Conservation (phyloP, 2,113 vertebrate genomes). For the Psephotus haematonotus region DNA sequence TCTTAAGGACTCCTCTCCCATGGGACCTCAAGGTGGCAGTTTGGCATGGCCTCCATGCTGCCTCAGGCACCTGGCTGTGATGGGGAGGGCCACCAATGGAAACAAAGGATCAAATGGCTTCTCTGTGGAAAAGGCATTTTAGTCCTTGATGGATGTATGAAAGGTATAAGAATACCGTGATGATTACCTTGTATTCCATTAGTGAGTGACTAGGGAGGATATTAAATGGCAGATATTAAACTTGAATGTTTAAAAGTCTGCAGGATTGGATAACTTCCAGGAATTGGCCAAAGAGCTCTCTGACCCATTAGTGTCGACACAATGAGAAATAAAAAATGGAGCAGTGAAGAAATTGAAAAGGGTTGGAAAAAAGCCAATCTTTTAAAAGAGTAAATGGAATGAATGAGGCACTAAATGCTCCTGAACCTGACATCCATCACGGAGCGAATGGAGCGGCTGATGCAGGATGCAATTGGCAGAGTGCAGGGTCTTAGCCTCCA, state of each 20-base stretch:
- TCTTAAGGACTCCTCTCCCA: not conserved
- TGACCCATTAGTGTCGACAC: constrained; percentile 9
- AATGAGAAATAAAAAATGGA: constrained; percentile 35
- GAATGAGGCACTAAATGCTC: not conserved
- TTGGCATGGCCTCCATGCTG: not conserved
- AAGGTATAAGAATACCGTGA: not conserved
- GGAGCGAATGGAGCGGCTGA: not conserved
- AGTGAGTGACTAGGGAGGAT: constrained; percentile 25
- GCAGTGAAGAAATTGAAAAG: constrained; percentile 16
- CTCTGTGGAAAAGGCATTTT: not conserved
- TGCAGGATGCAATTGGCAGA: not conserved
- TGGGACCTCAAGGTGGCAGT: not conserved
- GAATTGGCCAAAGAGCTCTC: constrained; percentile 23
- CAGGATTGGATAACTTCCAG: constrained; percentile 35
- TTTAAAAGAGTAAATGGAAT: constrained; percentile 29
- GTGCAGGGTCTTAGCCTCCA: not conserved
- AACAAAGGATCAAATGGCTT: not conserved
- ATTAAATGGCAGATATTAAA: constrained; percentile 46
- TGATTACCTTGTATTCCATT: constrained; percentile 45
- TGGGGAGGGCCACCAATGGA: not conserved
- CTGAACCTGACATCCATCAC: not conserved
- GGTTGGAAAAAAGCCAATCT: constrained; percentile 35
- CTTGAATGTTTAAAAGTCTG: constrained; percentile 14
- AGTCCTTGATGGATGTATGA: constrained; percentile 23
- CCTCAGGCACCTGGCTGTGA: not conserved